Evolutionary conservation across 2,113 vertebrate genomes (phyloP), one percentile per base, ranked within the genome.

Genomic region (Neopipo cinnamomea): DNA sequence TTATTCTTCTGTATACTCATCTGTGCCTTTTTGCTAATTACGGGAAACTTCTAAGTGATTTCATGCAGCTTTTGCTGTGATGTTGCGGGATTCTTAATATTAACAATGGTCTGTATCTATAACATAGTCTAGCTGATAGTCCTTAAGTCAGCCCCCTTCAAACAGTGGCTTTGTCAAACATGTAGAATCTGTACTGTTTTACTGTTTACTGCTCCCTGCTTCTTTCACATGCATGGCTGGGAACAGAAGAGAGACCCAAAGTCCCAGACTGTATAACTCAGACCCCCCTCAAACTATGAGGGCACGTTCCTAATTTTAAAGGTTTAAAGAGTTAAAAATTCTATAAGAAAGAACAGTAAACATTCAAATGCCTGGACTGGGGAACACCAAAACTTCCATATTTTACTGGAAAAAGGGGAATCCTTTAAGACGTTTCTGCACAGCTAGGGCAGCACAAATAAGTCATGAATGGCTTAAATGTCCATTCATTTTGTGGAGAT

Each of bases 11-110:
- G 67, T 61, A 66, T 87, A 94, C 46, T 94, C 63, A 71, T 87
- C 82, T 94, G 61, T 89, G 53, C 58, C 56, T 82, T 93, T 86
- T 87, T 90, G 61, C 28, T 94, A 93, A 86, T 90, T 71, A 31
- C 61, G 76, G 70, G 58, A 39, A 90, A 89, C 61, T 84, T 76
- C 58, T 87, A 74, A 92, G 82, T 68, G 71, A 85, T 86, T 90
- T 81, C 66, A 62, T 1, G 1, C 70, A 75, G n/a, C 23, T 77
- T 93, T 84, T 84, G 31, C 58, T 56, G 16, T 66, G 65, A 58
- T 81, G 61, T 41, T 91, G 37, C 52, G 70, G 25, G 47, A 83
- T 56, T 62, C 28, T 44, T 61, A 41, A 86, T 16, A 21, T 27
- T 89, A 91, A 55, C 19, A 52, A 76, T 58, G 1, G 58, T 53